phyloP scores from a whole-genome alignment of 2,888 invertebrate species.

The Nasonovia ribisnigri region DNA sequence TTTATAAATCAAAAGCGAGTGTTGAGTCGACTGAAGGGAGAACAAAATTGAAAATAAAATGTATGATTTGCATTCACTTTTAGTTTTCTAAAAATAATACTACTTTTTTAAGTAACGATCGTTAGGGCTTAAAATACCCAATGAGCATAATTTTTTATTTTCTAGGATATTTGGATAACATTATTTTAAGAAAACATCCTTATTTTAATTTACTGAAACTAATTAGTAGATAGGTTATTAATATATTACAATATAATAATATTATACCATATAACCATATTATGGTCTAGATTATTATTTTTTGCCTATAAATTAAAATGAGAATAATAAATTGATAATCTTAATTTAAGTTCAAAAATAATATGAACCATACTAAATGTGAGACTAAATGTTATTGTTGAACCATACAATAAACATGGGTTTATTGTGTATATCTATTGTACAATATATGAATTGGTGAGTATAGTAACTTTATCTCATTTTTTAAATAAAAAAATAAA shows the following conservation, averaged over 20 bases:
- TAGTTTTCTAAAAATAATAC: neutral
- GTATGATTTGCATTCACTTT: neutral
- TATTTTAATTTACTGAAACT: neutral
- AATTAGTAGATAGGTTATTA: neutral
- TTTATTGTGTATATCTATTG: neutral
- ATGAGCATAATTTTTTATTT: neutral
- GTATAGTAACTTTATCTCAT: neutral
- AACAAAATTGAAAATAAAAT: neutral
- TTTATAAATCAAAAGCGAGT: neutral
- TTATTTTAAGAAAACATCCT: neutral
- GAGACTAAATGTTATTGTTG: too few species aligned
- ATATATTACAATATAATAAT: neutral
- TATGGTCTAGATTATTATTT: neutral
- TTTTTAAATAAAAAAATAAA: neutral
- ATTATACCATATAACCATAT: too few species aligned
- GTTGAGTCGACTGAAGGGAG: neutral
- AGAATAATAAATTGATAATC: neutral
- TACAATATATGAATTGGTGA: neutral
- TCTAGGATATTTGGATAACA: neutral
- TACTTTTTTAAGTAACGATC: neutral
- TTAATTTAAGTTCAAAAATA: neutral
- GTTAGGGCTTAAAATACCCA: neutral
- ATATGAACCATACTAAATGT: neutral
- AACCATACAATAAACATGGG: too few species aligned
- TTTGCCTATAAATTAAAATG: neutral